Evolutionary conservation across 2,113 vertebrate species (phyloP).

Genomic region (Malurus elegans): DNA sequence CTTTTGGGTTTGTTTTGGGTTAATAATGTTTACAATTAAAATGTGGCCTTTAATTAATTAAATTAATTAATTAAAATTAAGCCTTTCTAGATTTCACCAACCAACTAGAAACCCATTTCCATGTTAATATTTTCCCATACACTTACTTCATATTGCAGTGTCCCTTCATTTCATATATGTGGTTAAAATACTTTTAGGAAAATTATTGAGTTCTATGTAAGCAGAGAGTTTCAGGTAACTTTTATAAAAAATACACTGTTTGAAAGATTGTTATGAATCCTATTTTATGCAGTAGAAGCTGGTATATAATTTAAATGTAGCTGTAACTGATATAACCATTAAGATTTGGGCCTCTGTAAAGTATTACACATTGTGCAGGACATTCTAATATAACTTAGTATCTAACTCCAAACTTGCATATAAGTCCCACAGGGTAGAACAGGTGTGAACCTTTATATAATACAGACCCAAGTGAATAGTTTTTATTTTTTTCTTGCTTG

Average conservation of each 20-base stretch:
- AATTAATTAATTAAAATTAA: neutral
- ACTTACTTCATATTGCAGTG: neutral
- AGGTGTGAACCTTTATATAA: neutral
- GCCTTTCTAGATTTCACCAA: neutral
- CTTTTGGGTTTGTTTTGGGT: neutral
- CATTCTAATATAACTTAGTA: neutral
- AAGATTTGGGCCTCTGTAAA: neutral
- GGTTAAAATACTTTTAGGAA: neutral
- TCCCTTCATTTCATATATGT: neutral
- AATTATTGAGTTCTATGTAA: neutral
- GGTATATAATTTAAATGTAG: neutral
- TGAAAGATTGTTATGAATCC: neutral
- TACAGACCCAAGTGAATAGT: neutral
- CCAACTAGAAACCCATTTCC: neutral
- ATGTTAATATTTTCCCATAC: neutral
- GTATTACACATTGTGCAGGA: neutral
- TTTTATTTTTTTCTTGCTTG: neutral
- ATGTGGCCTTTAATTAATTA: neutral
- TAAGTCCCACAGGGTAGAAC: neutral
- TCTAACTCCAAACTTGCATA: neutral
- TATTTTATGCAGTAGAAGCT: neutral
- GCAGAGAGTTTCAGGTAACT: neutral
- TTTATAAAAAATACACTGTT: fast-evolving
- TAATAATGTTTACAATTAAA: neutral
- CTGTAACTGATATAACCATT: neutral